phyloP scores from a whole-genome alignment of 2,797 vertebrate species.

The Coluber constrictor region DNA sequence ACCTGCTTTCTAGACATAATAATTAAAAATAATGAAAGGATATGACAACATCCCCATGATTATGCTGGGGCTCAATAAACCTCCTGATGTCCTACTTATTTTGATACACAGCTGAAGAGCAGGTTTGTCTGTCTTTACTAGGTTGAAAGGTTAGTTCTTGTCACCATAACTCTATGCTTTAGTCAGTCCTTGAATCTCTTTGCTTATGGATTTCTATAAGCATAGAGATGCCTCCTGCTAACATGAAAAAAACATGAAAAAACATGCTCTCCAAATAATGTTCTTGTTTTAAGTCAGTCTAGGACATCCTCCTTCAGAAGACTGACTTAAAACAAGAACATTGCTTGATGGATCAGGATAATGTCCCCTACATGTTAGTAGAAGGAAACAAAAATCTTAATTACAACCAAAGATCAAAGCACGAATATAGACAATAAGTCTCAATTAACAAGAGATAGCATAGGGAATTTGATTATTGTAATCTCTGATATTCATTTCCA shows the following conservation, averaged over 20 bases:
- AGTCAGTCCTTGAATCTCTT: neutral
- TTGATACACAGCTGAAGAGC: neutral
- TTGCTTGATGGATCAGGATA: neutral
- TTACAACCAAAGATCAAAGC: neutral
- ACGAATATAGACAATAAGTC: neutral
- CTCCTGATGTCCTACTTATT: neutral
- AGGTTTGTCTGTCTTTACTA: neutral
- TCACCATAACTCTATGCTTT: neutral
- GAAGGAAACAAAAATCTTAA: neutral
- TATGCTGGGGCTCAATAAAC: neutral
- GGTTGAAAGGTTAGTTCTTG: neutral
- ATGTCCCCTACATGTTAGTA: neutral
- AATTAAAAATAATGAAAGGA: conserved; percentile 17
- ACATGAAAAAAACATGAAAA: too few species aligned
- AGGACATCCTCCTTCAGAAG: neutral
- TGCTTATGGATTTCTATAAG: neutral
- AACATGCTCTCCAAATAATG: neutral
- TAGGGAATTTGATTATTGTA: neutral
- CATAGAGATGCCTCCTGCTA: too few species aligned
- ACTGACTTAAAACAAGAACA: neutral
- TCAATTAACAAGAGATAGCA: neutral
- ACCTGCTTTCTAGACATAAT: conserved; percentile 5
- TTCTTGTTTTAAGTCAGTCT: neutral
- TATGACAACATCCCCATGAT: conserved; percentile 6
- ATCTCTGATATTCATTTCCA: neutral